Evolutionary conservation across 1,140 invertebrate species (phyloP), one percentile per base, ranked within the genome.

Genomic region (Microplitis demolitor): DNA sequence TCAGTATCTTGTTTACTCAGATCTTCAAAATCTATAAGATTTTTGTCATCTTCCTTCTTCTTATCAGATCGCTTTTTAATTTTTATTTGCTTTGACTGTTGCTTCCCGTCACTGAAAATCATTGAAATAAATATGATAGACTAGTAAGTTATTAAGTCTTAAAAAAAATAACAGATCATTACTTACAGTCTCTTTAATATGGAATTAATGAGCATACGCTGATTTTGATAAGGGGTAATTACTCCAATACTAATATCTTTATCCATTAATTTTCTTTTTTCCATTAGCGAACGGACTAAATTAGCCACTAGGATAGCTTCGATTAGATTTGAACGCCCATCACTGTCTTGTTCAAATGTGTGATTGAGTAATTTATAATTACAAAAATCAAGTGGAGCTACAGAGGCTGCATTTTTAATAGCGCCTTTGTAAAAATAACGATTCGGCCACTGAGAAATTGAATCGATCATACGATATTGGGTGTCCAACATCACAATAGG

Each of bases 391-490:
- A 80, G 85, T 31, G 64, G 6, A 34, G 34, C 69, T 3, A 56
- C 5, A 0, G 78, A 61, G 37, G 77, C 45, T 84, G 79, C 75
- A 82, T 91, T 92, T 69, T 86, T 80, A 14, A 95, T 76, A 58
- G 33, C 51, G 13, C 86, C 86, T 13, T 88, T 83, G 84, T 97
- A 97, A 85, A 96, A 95, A 14, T 91, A 88, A 11, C 88, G 80
- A 78, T 91, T 92, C 2, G 93, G 93, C 86, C 91, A 94, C 39
- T 83, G 77, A 14, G 89, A 90, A 69, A 95, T 94, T 74, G 91
- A 91, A 50, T 89, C 88, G 79, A 95, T 93, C 95, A 97, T 97
- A 74, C 95, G 88, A 84, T 95, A 96, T 82, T 97, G 95, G 24
- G 87, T 84, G 75, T 89, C 86, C 1, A 96, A 85, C 76, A 92